These are phyloP conservation scores for Trichogramma dendrolimi DNA, from an alignment of 2,888 invertebrate species.

Conservation along the genomic window DNA sequence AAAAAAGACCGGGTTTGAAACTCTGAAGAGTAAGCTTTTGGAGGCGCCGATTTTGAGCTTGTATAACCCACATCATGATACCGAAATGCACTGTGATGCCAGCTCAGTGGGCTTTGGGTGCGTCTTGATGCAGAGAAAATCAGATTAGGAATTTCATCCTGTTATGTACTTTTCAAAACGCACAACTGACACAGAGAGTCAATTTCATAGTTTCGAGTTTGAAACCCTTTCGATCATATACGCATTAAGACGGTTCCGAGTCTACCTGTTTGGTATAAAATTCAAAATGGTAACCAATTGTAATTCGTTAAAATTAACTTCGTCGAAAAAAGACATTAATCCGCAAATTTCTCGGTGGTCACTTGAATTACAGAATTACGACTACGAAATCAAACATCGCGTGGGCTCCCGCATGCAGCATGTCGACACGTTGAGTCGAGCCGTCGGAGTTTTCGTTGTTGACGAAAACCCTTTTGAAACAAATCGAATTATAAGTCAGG, in stretches of 20 bases:
- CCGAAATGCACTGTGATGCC: constrained; percentile 33
- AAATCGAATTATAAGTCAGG: constrained; percentile 27
- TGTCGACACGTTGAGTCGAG: constrained; percentile 28
- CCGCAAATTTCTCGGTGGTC: constrained; percentile 31
- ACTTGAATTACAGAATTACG: constrained; percentile 28
- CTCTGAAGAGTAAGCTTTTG: constrained; percentile 18
- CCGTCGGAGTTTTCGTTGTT: constrained; percentile 22
- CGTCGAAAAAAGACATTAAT: constrained; percentile 29
- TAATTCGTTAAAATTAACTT: constrained; percentile 31
- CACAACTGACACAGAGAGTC: constrained; percentile 32
- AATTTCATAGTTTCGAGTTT: constrained; percentile 38
- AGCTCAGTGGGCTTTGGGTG: constrained; percentile 28
- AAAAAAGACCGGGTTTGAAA: constrained; percentile 22
- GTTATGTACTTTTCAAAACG: constrained; percentile 35
- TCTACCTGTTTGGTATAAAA: constrained; percentile 34
- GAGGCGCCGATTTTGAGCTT: constrained; percentile 25
- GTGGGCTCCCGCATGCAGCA: constrained; percentile 28
- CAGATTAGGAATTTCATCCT: constrained; percentile 18
- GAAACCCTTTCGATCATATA: constrained; percentile 38
- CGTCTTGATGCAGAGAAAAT: constrained; percentile 30
- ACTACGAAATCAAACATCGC: constrained; percentile 28
- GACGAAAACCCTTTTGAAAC: constrained; percentile 27
- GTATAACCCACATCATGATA: constrained; percentile 26
- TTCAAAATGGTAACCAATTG: constrained; percentile 41
- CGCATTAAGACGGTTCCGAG: constrained; percentile 35